A percentile compares a stretch with the other conserved stretches of the same genome.
Evolutionary conservation across 2,797 vertebrate species (phyloP).

Genomic region (Pteropus rufus): DNA sequence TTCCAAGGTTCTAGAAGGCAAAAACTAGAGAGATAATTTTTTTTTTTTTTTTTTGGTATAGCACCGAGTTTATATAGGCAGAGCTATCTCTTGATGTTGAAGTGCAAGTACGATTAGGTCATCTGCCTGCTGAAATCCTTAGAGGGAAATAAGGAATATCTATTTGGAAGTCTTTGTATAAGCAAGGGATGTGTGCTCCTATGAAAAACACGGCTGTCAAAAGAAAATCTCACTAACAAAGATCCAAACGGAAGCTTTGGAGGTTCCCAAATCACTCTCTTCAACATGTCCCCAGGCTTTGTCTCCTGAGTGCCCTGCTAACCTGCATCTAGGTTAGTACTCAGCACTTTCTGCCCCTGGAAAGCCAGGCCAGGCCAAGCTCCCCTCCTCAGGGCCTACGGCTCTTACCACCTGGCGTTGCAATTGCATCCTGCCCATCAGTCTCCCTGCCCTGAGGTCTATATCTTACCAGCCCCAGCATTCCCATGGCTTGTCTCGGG

Average conservation of each 20-base stretch:
- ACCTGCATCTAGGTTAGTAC: not conserved
- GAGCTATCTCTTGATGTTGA: not conserved
- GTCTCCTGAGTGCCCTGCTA: not conserved
- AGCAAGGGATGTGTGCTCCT: not conserved
- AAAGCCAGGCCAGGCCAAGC: not conserved
- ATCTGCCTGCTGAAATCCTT: not conserved
- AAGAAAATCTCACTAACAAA: not conserved
- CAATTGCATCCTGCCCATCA: not conserved
- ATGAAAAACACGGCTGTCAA: not conserved
- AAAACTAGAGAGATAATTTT: not conserved
- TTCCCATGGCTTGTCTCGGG: too few relatives aligned
- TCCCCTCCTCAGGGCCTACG: not conserved
- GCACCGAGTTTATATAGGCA: not conserved
- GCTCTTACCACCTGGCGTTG: not conserved
- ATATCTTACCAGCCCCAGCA: not conserved
- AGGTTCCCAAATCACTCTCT: not conserved
- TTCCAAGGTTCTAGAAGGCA: not conserved
- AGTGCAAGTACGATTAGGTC: not conserved
- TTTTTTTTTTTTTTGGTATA: not conserved
- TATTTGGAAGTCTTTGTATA: not conserved
- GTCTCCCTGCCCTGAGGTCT: not conserved
- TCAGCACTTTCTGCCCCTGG: not conserved
- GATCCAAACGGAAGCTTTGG: not conserved
- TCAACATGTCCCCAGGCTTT: not conserved
- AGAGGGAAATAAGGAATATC: not conserved